Conservation (phyloP, 2,797 vertebrate species). For the Thripadectes ignobilis region DNA sequence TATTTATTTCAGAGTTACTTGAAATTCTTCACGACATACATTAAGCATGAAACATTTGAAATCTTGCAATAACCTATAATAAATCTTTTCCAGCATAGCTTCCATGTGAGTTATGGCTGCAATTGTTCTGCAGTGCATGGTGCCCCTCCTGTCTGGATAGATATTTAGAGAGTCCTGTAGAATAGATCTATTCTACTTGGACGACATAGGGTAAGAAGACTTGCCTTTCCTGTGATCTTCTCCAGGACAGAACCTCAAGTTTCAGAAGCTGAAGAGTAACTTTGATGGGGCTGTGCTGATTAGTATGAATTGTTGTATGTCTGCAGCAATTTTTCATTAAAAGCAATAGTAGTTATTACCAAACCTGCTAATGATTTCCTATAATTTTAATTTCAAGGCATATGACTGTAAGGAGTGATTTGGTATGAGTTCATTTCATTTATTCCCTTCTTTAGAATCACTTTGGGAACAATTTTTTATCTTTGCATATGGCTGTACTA, state of each 20-base stretch:
- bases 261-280: not conserved
- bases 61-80: not conserved
- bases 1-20: not conserved
- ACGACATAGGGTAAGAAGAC: not conserved
- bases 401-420: not conserved
- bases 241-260: not conserved
- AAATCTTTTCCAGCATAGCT: not conserved
- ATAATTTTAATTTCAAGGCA: not conserved
- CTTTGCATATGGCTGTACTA: not conserved
- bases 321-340: not conserved
- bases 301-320: not conserved
- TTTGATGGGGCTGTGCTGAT: not conserved
- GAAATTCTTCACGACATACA: not conserved
- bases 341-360: not conserved
- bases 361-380: conserved; percentile 1
- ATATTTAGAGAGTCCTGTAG: not conserved
- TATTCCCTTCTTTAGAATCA: not conserved
- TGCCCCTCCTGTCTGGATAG: not conserved
- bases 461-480: not conserved
- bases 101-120: not conserved
- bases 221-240: not conserved
- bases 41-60: not conserved
- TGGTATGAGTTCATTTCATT: not conserved
- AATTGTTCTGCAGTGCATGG: not conserved
- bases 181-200: not conserved